Evolutionary conservation across 2,888 invertebrate genomes (phyloP), one percentile per base, ranked within the genome.

Genomic region (Campoplex nolae): DNA sequence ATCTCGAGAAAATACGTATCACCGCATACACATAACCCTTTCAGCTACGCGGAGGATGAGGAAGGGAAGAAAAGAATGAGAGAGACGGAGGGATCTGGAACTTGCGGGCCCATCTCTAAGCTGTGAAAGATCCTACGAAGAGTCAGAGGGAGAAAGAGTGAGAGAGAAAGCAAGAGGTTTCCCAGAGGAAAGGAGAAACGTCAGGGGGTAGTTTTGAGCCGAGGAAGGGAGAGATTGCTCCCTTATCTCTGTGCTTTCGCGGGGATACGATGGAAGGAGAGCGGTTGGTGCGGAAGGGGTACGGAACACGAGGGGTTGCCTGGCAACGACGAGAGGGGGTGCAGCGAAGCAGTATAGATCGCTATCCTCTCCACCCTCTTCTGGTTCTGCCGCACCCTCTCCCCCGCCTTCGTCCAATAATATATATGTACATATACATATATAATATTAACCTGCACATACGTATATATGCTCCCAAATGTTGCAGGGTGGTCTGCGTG

Each of bases 251-350:
- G 91, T 89, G 88, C 86, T 86, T 87, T 88, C 78, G 88, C 81
- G 86, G 88, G 87, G 90, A 88, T 85, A 88, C 86, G 80, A 84
- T 83, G 84, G 79, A 81, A 76, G 78, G 88, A 85, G 86, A 88
- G 89, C 76, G 85, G 75, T 42, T 48, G 18, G 88, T 83, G 86
- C 89, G 89, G 90, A 89, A 91, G 91, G 93, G 92, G 92, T 92
- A 91, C 91, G 90, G 91, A 90, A 88, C 85, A 74, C 74, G 89
- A 89, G 32, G 75, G 92, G 93, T 94, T 92, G 93, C 94, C 89
- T 90, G 89, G 93, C 92, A 93, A 93, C 93, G 91, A 87, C 88
- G 91, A 90, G 92, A 91, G 91, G 91, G 91, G 91, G 88, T 89
- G 88, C 88, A 78, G 54, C 88, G 90, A 90, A 90, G 86, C 90